Evolutionary conservation across 2,888 invertebrate genomes (phyloP).

Genomic region (Julus scanicus): DNA sequence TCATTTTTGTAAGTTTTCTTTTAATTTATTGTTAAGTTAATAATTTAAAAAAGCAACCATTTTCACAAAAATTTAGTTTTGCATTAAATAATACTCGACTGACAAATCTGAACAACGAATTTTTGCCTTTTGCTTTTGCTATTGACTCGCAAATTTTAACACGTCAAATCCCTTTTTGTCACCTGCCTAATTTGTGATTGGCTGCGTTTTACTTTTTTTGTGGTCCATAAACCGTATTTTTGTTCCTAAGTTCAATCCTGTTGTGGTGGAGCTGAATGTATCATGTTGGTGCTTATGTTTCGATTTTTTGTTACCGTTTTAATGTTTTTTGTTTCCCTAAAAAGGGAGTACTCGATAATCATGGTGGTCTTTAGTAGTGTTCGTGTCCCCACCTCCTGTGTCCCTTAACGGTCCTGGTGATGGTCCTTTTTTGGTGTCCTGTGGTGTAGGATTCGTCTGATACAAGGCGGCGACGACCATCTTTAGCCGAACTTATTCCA

Average conservation of each 20-base stretch:
- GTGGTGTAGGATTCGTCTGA: slow-evolving; percentile 59
- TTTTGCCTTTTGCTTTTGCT: no score
- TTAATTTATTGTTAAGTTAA: no score
- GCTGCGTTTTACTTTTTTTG: neutral
- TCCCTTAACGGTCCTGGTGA: slow-evolving; percentile 45
- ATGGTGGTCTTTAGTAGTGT: slow-evolving; percentile 40
- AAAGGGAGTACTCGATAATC: slow-evolving; percentile 25
- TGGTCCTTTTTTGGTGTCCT: slow-evolving; percentile 54
- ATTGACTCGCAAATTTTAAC: no score
- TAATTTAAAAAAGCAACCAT: no score
- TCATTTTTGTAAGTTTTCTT: no score
- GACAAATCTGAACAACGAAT: no score
- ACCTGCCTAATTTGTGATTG: neutral
- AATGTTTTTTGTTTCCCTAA: slow-evolving; percentile 51
- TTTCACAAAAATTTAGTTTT: no score
- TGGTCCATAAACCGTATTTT: slow-evolving; percentile 34
- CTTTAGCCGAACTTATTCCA: slow-evolving; percentile 72
- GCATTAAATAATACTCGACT: no score
- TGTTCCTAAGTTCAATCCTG: slow-evolving; percentile 13
- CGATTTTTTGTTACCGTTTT: slow-evolving; percentile 57
- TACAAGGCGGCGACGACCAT: slow-evolving; percentile 61
- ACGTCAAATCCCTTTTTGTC: neutral
- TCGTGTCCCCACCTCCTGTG: slow-evolving; percentile 41
- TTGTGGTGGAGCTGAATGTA: slow-evolving; percentile 29
- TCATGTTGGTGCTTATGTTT: slow-evolving; percentile 17